Evolutionary conservation across 2,113 vertebrate genomes (phyloP).

Genomic region (Montifringilla adamsi): DNA sequence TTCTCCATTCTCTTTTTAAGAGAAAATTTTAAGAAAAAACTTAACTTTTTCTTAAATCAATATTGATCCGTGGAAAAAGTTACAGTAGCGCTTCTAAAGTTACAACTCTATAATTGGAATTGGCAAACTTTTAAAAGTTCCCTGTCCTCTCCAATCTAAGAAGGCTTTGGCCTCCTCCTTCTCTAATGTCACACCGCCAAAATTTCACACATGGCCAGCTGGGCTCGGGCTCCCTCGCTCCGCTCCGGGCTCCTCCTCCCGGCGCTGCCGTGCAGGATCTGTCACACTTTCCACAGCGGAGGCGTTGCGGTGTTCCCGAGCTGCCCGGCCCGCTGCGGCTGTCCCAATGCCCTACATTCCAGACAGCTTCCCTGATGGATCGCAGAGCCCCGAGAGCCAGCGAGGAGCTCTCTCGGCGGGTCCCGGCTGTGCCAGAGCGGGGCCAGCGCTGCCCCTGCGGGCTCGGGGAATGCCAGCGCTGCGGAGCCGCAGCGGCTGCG

Average conservation of each 20-base stretch:
- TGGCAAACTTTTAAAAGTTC: not conserved
- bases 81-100: not conserved
- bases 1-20: not conserved
- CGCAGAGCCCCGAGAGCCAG: not conserved
- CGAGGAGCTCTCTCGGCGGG: not conserved
- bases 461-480: fast-evolving
- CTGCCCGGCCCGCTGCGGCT: not conserved
- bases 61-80: not conserved
- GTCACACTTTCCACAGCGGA: not conserved
- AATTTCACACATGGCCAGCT: not conserved
- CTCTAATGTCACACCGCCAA: not conserved
- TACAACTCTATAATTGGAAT: not conserved
- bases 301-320: not conserved
- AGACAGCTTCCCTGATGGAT: not conserved
- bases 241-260: not conserved
- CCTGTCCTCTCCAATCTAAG: not conserved
- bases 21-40: not conserved
- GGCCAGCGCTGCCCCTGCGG: fast-evolving
- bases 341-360: constrained; percentile 60
- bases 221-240: not conserved
- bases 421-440: not conserved
- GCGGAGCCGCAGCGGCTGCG: fast-evolving
- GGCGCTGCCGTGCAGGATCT: not conserved
- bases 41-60: not conserved
- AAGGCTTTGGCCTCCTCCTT: not conserved